phyloP scores from a whole-genome alignment of 2,113 vertebrate species.

The Cepphus grylle region DNA sequence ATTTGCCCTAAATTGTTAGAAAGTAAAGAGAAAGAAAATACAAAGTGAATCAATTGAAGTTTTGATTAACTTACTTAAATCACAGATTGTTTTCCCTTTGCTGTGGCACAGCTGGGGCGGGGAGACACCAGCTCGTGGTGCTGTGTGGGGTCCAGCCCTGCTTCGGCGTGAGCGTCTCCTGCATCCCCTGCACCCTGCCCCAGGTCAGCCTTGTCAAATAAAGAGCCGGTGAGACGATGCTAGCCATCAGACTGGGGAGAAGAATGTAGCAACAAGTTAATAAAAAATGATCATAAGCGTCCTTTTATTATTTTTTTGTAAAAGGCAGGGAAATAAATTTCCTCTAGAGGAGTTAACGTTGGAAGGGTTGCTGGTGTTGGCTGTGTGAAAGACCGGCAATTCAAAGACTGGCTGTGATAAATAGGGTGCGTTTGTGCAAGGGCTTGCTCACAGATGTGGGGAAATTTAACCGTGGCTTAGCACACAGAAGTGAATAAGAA shows the following conservation, averaged over 20 bases:
- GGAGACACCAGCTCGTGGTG: neutral
- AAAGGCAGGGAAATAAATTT: neutral
- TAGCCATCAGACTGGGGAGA: neutral
- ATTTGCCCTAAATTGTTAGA: neutral
- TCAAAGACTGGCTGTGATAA: neutral
- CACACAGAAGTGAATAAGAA: rapidly evolving
- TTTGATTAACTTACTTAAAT: neutral
- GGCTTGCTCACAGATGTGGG: no score
- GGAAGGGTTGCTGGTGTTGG: neutral
- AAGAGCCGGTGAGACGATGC: neutral
- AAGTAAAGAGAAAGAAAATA: constrained; percentile 8
- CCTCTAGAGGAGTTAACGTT: neutral
- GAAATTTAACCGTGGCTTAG: neutral
- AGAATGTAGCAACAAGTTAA: neutral
- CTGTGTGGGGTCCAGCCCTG: neutral
- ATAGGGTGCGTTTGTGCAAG: rapidly evolving
- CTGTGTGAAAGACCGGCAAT: rapidly evolving
- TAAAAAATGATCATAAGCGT: neutral
- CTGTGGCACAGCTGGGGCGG: neutral
- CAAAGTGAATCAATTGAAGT: neutral
- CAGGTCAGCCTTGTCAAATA: rapidly evolving
- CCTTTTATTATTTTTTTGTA: neutral
- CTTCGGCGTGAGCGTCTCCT: neutral
- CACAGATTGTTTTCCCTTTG: neutral
- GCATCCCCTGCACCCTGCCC: neutral